A percentile compares a stretch with the other conserved stretches of the same genome.
These are phyloP conservation scores for Eilema depressum DNA, from an alignment of 2,888 invertebrate genomes.

Conservation along the genomic window DNA sequence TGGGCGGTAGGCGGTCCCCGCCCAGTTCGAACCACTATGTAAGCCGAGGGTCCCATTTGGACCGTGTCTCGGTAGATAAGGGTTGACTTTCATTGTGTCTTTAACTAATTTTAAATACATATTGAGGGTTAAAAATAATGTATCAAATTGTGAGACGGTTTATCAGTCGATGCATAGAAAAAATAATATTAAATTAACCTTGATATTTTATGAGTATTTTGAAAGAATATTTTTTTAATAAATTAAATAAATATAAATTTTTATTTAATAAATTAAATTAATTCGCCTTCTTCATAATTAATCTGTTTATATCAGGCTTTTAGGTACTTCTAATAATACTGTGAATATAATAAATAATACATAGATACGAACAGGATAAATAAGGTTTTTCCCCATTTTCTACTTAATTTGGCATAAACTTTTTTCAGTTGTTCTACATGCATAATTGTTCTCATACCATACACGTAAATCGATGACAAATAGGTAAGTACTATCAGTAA, in stretches of 20 bases:
- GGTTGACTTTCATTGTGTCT: slow-evolving; percentile 63
- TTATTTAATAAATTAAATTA: background rate
- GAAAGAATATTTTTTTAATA: background rate
- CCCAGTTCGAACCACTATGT: slow-evolving; percentile 71
- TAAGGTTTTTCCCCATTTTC: background rate
- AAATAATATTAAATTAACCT: background rate
- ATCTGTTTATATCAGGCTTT: background rate
- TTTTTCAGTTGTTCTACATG: background rate
- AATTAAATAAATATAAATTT: no score
- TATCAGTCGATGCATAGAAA: background rate
- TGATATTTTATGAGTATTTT: slow-evolving; percentile 9
- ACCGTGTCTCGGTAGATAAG: slow-evolving; percentile 61
- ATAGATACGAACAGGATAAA: background rate
- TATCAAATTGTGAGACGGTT: background rate
- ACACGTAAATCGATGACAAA: background rate
- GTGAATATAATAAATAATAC: no score
- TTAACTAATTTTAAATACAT: slow-evolving; percentile 34
- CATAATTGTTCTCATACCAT: background rate
- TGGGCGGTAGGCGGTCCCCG: slow-evolving; percentile 67
- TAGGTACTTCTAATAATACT: background rate
- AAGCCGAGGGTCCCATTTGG: slow-evolving; percentile 62
- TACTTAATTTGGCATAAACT: background rate
- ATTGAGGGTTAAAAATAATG: background rate
- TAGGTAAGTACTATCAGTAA: background rate
- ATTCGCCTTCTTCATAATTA: background rate